Percentiles rank a stretch among this genome's conserved stretches.
Evolutionary conservation across 2,888 invertebrate species (phyloP).

Genomic region (Galeruca laticollis): DNA sequence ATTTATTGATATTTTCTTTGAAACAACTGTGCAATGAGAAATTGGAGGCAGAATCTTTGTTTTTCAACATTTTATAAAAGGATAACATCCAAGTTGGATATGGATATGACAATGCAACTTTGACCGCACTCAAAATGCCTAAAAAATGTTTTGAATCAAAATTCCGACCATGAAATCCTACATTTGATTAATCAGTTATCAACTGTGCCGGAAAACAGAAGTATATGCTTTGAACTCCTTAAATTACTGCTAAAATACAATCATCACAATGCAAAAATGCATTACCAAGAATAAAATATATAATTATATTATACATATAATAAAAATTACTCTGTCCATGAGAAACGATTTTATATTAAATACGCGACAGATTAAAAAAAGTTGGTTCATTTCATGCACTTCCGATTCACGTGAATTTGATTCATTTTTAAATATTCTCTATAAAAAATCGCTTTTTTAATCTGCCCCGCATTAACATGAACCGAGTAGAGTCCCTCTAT

Average conservation of each 20-base stretch:
- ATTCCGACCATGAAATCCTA: not conserved
- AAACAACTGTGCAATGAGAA: too few species aligned
- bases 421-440: constrained; percentile 15
- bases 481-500: constrained; percentile 62
- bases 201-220: constrained; percentile 62
- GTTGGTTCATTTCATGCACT: constrained; percentile 16
- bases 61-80: too few species aligned
- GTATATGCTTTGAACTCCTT: constrained; percentile 65
- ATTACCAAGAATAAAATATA: constrained; percentile 85
- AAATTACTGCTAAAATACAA: constrained; percentile 70
- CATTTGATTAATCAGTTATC: constrained; percentile 28
- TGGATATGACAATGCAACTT: not conserved
- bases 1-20: too few species aligned
- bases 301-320: constrained; percentile 71
- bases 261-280: constrained; percentile 80
- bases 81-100: too few species aligned
- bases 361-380: constrained; percentile 36
- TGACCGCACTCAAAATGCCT: not conserved
- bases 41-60: too few species aligned
- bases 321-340: constrained; percentile 64
- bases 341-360: constrained; percentile 54
- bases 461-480: constrained; percentile 53
- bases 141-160: not conserved
- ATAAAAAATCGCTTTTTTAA: constrained; percentile 10
- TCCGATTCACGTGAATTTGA: constrained; percentile 22